phyloP scores from a whole-genome alignment of 2,797 vertebrate genomes.

The Typhlichthys eigenmanni region DNA sequence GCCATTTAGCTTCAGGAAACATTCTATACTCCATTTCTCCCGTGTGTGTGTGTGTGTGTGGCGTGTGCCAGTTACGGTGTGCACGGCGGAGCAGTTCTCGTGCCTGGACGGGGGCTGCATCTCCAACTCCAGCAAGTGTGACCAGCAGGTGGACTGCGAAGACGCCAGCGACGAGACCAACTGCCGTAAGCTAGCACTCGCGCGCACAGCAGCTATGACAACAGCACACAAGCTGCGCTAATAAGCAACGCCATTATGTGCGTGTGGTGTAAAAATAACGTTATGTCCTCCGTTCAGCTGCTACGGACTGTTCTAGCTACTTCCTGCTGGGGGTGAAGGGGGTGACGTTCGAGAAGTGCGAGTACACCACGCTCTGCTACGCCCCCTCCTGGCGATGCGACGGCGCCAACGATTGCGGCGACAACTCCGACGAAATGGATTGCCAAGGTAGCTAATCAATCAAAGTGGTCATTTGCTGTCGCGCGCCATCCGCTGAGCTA shows the following conservation, averaged over 20 bases:
- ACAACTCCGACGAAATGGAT: conserved; percentile 91
- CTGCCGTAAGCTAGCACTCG: conserved; percentile 82
- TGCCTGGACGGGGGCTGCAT: conserved; percentile 89
- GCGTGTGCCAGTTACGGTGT: conserved; percentile 72
- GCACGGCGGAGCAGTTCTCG: conserved; percentile 83
- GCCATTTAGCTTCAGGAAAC: background rate
- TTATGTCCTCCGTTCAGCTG: conserved; percentile 71
- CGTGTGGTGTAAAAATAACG: background rate
- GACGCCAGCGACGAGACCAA: conserved; percentile 94
- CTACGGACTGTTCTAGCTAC: conserved; percentile 90
- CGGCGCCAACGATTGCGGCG: conserved; percentile 94
- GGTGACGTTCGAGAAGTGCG: conserved; percentile 89
- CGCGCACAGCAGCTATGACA: background rate
- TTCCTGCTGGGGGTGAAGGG: conserved; percentile 94
- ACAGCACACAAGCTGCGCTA: background rate
- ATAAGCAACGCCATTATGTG: background rate
- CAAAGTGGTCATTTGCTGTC: background rate
- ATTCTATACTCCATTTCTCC: background rate
- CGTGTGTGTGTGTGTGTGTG: conserved; percentile 25
- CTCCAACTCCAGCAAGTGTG: conserved; percentile 88
- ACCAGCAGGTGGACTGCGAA: conserved; percentile 92
- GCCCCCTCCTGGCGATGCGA: conserved; percentile 92
- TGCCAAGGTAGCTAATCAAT: conserved; percentile 77
- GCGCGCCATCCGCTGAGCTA: background rate
- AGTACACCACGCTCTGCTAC: conserved; percentile 93